Evolutionary conservation across 2,888 invertebrate genomes (phyloP), one percentile per base, ranked within the genome.

Genomic region (Scaptomyza caliginosa): DNA sequence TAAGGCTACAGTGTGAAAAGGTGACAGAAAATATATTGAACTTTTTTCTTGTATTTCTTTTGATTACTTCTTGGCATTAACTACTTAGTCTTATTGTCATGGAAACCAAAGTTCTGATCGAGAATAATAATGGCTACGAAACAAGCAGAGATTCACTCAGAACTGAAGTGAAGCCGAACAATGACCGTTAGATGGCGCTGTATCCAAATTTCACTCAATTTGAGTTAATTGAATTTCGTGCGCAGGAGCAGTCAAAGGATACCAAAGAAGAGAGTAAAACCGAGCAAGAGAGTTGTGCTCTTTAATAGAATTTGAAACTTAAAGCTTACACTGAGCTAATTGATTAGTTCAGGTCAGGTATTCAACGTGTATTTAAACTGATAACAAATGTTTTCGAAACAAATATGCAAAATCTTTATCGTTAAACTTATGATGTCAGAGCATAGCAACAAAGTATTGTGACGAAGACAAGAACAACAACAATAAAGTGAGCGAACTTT

Each of bases 141-240:
- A 11, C 24, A 17, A n/a, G 8, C 42, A 4, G 19, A 34, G 21
- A 11, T 17, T 7, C 7, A 16, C 57, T 50, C 49, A 50, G 11
- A 19, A 16, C 11, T 13, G 21, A 48, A 54, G 45, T 16, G 3
- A 16, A 28, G 32, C 23, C 19, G 17, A 26, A 26, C 34, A 56
- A 43, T 50, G 40, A 68, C 36, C 19, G 19, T 26, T 43, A 52
- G 49, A 65, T 58, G 45, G 64, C 19, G 39, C 30, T 39, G 34
- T 17, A 16, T 16, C 2, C 32, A 50, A 28, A 10, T 17, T 21
- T 2, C 24, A 30, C 69, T 69, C 64, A 40, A 52, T 46, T 68
- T 71, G 74, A 79, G 84, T 63, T 77, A 81, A 81, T 84, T 86
- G 57, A 74, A 77, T 81, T 86, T 66, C 43, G 24, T 81, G 86